Percentiles rank a stretch among this genome's conserved stretches.
Evolutionary conservation across 2,888 invertebrate genomes (phyloP).

Genomic region (Crioceris asparagi): DNA sequence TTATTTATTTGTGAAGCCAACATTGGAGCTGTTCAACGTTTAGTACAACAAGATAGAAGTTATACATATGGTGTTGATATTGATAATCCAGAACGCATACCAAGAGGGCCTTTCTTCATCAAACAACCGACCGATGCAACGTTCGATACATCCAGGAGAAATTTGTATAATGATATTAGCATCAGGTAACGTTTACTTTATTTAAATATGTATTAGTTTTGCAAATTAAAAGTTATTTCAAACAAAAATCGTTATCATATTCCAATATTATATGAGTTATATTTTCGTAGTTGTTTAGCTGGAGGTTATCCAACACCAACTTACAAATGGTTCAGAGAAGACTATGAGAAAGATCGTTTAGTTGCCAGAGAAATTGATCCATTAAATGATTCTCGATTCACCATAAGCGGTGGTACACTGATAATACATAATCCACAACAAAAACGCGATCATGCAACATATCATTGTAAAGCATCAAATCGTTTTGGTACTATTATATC

Average conservation of each 20-base stretch:
- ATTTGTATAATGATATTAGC: constrained; percentile 60
- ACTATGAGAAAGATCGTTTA: constrained; percentile 69
- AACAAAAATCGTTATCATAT: no score
- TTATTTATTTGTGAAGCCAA: constrained; percentile 85
- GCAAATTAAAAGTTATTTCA: neutral
- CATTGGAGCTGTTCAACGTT: constrained; percentile 57
- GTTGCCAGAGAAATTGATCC: constrained; percentile 69
- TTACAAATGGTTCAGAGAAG: constrained; percentile 85
- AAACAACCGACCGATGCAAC: constrained; percentile 74
- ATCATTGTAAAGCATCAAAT: constrained; percentile 88
- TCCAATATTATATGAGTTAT: no score
- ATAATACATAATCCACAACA: constrained; percentile 79
- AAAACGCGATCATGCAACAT: constrained; percentile 71
- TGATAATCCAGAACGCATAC: constrained; percentile 67
- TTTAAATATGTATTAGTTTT: neutral
- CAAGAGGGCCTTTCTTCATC: constrained; percentile 80
- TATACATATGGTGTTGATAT: constrained; percentile 81
- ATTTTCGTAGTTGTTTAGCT: constrained; percentile 56
- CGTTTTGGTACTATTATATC: constrained; percentile 80
- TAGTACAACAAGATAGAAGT: constrained; percentile 63
- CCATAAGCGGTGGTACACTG: constrained; percentile 82
- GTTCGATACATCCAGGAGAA: constrained; percentile 67
- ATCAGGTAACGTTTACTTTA: constrained; percentile 40
- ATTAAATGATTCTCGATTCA: constrained; percentile 59
- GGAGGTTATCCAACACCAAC: constrained; percentile 82